phyloP scores from a whole-genome alignment of 1,140 invertebrate genomes.

The Eciton burchellii region DNA sequence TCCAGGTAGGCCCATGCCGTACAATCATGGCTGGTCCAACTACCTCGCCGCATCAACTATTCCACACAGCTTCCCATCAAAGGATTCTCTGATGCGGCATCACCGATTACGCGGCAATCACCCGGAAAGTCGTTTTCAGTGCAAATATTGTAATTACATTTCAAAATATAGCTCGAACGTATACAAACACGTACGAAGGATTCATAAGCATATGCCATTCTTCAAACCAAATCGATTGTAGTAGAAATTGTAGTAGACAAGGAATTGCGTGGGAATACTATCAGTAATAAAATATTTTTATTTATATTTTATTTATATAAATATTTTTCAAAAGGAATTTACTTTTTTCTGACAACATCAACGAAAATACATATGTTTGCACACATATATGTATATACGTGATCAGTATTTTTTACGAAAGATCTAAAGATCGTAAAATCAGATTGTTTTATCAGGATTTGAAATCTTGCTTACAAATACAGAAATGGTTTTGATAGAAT shows the following conservation, averaged over 20 bases:
- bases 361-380: neutral
- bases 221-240: slow-evolving; percentile 70
- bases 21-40: slow-evolving; percentile 64
- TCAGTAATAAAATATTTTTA: neutral
- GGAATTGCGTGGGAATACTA: neutral
- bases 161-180: slow-evolving; percentile 83
- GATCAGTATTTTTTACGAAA: too few relatives aligned
- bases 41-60: slow-evolving; percentile 50
- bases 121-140: slow-evolving; percentile 82
- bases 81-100: slow-evolving; percentile 69
- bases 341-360: neutral
- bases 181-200: slow-evolving; percentile 79
- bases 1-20: slow-evolving; percentile 66
- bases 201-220: slow-evolving; percentile 76
- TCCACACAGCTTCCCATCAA: slow-evolving; percentile 62
- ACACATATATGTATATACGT: too few relatives aligned
- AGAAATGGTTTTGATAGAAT: neutral
- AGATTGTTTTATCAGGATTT: neutral
- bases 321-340: too few relatives aligned
- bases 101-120: slow-evolving; percentile 64
- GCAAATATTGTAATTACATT: slow-evolving; percentile 84
- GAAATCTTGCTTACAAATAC: neutral
- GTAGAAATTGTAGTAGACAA: neutral
- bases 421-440: too few relatives aligned
- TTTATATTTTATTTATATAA: slow-evolving; percentile 19